Percentiles rank a stretch among this genome's conserved stretches.
phyloP scores from a whole-genome alignment of 2,113 vertebrate genomes.

The Phodopus roborovskii region DNA sequence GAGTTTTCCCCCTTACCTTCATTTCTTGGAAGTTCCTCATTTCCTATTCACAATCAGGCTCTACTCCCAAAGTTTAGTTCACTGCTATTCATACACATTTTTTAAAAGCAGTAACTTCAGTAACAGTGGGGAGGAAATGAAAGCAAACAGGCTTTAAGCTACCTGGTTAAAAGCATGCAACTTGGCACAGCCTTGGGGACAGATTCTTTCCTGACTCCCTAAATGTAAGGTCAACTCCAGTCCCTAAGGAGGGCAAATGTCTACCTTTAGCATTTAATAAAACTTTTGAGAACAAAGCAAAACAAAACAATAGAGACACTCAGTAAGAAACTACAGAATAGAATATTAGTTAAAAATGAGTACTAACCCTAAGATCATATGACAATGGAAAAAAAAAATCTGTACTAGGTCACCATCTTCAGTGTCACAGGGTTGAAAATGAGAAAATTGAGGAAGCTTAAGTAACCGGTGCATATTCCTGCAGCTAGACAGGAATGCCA shows the following conservation, averaged over 20 bases:
- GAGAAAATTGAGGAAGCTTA: neutral
- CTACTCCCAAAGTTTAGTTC: neutral
- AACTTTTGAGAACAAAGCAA: neutral
- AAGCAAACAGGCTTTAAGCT: neutral
- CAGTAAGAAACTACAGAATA: neutral
- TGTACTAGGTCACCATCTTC: neutral
- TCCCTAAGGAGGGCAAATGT: neutral
- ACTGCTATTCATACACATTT: neutral
- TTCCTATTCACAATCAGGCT: neutral
- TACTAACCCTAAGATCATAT: neutral
- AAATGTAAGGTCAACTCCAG: neutral
- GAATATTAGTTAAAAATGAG: neutral
- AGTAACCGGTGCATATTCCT: neutral
- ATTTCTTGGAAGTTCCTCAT: neutral
- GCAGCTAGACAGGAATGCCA: neutral
- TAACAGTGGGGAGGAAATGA: neutral
- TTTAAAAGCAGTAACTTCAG: constrained; percentile 1
- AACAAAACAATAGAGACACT: neutral
- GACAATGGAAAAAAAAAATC: neutral
- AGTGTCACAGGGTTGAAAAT: neutral
- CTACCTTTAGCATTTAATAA: constrained; percentile 34
- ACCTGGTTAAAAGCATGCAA: neutral
- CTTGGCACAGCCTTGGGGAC: constrained; percentile 24
- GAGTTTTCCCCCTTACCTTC: neutral
- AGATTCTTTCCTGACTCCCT: constrained; percentile 18